Evolutionary conservation across 2,888 invertebrate genomes (phyloP), one percentile per base, ranked within the genome.

Genomic region (Drosophila colorata): DNA sequence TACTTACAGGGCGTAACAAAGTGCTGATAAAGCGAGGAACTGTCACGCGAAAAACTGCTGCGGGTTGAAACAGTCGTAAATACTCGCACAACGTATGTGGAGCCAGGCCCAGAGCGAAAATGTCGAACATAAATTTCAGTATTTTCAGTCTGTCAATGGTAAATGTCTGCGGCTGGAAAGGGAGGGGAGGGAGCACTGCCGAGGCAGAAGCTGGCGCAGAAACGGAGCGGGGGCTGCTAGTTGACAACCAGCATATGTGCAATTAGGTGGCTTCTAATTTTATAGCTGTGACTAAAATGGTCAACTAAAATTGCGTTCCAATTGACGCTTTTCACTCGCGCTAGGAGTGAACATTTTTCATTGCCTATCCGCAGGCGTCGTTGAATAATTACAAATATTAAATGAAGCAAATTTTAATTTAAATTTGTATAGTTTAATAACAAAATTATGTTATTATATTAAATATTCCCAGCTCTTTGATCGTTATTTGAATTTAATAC

Each of bases 11-110:
- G 48, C 48, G 44, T 70, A 80, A 76, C 73, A 81, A 83, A 87
- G 69, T 79, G 87, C 85, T 88, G 88, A 87, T 87, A 87, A 81
- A 77, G 79, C 79, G 78, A 70, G 55, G 75, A 80, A 67, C 52
- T 56, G 65, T 51, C 65, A 67, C 80, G 74, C 80, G 87, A 85
- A 74, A 74, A 80, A 64, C 71, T 72, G 59, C 83, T 78, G 83
- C 77, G 76, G 75, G 74, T 60, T 51, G 51, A 65, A 75, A 74
- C 61, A 82, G 83, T 80, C 86, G 75, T 88, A 84, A 84, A 86
- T 86, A 88, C 31, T 58, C 59, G 37, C 49, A 48, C 59, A 77
- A 56, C 73, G 78, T 77, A 73, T 74, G 73, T 72, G 74, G 8
- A 44, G 25, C 28, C 28, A 49, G 33, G 25, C 16, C 46, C 44